Percentiles rank a stretch among this genome's conserved stretches.
These are phyloP conservation scores for Xiphorhynchus erythropygius DNA, from an alignment of 2,797 vertebrate genomes.

Conservation along the genomic window DNA sequence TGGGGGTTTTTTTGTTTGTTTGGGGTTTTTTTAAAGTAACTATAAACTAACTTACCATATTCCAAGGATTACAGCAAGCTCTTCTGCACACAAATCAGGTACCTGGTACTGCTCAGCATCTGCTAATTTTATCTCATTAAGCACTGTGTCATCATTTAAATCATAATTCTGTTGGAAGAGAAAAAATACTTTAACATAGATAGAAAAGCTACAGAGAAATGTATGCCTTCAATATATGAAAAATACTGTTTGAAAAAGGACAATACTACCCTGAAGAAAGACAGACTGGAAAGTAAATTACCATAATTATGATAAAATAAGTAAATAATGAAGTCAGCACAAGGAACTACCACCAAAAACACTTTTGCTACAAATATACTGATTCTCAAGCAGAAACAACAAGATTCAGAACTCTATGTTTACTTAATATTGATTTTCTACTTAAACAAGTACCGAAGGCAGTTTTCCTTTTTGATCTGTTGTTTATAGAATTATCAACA, in stretches of 20 bases:
- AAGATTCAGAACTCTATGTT: background rate
- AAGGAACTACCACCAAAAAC: background rate
- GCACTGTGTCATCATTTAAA: constrained; percentile 89
- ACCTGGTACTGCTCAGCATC: constrained; percentile 83
- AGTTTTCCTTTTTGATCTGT: background rate
- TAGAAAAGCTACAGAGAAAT: background rate
- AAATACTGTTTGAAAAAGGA: background rate
- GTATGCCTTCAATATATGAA: background rate
- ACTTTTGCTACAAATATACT: background rate
- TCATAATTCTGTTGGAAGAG: constrained; percentile 82
- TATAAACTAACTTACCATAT: constrained; percentile 85
- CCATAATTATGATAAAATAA: background rate
- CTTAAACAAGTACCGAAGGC: background rate
- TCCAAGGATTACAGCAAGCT: constrained; percentile 92
- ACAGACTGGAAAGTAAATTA: background rate
- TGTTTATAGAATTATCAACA: background rate
- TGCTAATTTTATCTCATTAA: constrained; percentile 87
- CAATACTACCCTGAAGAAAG: background rate
- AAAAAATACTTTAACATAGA: background rate
- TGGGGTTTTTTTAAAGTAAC: background rate
- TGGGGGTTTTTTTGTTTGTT: too few species aligned
- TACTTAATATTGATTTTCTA: background rate
- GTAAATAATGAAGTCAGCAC: background rate
- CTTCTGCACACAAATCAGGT: constrained; percentile 89
- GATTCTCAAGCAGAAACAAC: background rate